These are phyloP conservation scores for Lophotriccus pileatus DNA, from an alignment of 2,797 vertebrate species.

Conservation along the genomic window DNA sequence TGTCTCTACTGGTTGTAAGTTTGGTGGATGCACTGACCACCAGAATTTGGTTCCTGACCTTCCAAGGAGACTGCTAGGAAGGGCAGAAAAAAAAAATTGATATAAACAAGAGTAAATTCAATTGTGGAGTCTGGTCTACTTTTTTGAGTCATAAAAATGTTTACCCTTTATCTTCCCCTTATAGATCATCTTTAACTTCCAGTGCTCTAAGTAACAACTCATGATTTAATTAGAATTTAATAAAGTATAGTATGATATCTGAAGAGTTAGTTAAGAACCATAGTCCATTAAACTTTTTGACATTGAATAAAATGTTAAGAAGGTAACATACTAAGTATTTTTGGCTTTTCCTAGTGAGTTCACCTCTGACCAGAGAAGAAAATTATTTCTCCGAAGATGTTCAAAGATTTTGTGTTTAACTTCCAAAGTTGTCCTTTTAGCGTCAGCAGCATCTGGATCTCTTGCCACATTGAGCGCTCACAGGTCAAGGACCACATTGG, in stretches of 20 bases:
- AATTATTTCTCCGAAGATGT: neutral
- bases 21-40: neutral
- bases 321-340: neutral
- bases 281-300: neutral
- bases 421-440: neutral
- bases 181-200: neutral
- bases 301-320: neutral
- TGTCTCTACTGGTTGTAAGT: neutral
- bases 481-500: neutral
- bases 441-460: neutral
- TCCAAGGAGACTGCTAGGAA: neutral
- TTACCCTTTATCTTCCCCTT: neutral
- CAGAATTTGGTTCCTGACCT: neutral
- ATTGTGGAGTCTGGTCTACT: neutral
- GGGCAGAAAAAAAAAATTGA: neutral
- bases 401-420: neutral
- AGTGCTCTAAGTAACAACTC: neutral
- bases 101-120: neutral
- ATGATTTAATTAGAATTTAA: neutral
- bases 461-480: neutral
- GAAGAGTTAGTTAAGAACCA: neutral
- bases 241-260: neutral
- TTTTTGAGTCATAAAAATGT: neutral
- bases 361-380: neutral
- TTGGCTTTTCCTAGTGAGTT: neutral